These are phyloP conservation scores for Calliphora vomitoria DNA, from an alignment of 2,888 invertebrate genomes.

Conservation along the genomic window DNA sequence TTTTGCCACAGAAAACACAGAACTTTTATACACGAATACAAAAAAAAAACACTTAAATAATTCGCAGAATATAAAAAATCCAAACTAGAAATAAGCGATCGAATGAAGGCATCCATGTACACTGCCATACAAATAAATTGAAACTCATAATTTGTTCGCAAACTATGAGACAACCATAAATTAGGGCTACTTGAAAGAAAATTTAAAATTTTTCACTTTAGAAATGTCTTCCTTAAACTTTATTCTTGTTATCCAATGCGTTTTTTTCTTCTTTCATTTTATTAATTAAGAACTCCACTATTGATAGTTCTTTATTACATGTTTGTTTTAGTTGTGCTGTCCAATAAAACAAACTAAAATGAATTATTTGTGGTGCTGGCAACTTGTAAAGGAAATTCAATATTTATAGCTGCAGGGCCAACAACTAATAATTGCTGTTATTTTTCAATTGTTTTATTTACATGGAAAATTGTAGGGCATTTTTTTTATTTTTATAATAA, in stretches of 20 bases:
- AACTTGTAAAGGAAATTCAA: constrained; percentile 61
- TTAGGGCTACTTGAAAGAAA: too few relatives aligned
- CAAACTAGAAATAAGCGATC: too few relatives aligned
- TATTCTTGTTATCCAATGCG: neutral
- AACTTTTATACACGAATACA: too few relatives aligned
- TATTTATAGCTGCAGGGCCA: constrained; percentile 64
- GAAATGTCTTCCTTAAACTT: neutral
- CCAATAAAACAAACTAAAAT: constrained; percentile 20
- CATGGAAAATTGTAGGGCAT: constrained; percentile 27
- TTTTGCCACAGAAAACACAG: too few relatives aligned
- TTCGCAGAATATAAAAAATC: too few relatives aligned
- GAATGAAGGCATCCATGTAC: too few relatives aligned
- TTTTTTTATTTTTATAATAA: neutral
- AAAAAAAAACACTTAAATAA: too few relatives aligned
- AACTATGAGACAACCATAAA: neutral
- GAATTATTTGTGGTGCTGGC: constrained; percentile 10
- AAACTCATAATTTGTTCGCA: neutral
- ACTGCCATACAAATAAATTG: too few relatives aligned
- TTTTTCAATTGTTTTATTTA: constrained; percentile 70
- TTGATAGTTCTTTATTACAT: constrained; percentile 34
- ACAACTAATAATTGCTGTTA: constrained; percentile 68
- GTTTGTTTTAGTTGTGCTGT: constrained; percentile 43
- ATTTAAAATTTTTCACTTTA: neutral
- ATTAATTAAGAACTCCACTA: constrained; percentile 46
- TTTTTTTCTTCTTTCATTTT: neutral